Percentiles rank a stretch among this genome's conserved stretches.
Evolutionary conservation across 2,888 invertebrate genomes (phyloP).

Genomic region (Drosophila longiperda): DNA sequence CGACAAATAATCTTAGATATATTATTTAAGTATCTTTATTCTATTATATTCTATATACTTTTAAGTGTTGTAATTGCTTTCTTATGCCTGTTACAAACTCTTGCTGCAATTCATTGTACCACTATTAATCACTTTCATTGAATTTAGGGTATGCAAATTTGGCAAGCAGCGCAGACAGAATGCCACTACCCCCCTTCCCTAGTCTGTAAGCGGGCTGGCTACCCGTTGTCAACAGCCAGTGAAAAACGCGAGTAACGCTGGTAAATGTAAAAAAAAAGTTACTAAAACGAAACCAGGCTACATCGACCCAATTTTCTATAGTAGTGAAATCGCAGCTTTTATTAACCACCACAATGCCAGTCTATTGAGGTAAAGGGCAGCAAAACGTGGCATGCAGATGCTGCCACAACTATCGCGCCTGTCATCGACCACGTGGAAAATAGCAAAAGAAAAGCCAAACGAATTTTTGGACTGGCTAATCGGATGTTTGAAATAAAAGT

Average conservation of each 20-base stretch:
- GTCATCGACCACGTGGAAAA: conserved; percentile 49
- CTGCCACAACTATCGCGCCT: conserved; percentile 54
- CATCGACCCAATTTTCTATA: conserved; percentile 67
- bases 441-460: conserved; percentile 31
- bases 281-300: conserved; percentile 14
- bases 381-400: conserved; percentile 5
- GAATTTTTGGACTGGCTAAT: conserved; percentile 35
- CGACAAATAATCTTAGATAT: not conserved
- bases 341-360: conserved; percentile 74
- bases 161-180: conserved; percentile 57
- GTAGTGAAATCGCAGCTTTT: conserved; percentile 71
- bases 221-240: conserved; percentile 50
- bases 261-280: conserved; percentile 61
- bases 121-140: not conserved
- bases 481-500: conserved; percentile 5
- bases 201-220: conserved; percentile 34
- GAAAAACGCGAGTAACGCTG: conserved; percentile 57
- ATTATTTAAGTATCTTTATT: too few relatives aligned
- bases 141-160: conserved; percentile 22
- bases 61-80: not conserved
- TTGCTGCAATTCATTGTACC: not conserved
- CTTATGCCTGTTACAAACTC: too few relatives aligned
- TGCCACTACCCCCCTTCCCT: not conserved
- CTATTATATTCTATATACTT: not conserved
- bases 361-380: conserved; percentile 37